phyloP scores from a whole-genome alignment of 2,797 vertebrate species.

The Anomalospiza imberbis region DNA sequence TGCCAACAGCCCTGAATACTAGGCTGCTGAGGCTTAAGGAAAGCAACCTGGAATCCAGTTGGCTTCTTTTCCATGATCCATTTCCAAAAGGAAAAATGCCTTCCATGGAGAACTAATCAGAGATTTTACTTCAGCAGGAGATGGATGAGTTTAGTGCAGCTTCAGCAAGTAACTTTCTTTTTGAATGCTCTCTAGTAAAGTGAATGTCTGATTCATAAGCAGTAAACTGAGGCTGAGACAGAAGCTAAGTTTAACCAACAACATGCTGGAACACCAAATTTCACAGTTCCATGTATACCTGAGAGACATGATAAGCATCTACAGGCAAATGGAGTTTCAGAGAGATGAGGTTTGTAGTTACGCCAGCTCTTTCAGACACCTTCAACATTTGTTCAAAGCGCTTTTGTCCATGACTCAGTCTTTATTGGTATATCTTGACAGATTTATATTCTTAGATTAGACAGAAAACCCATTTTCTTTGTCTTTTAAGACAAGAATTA shows the following conservation, averaged over 20 bases:
- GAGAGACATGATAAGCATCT: neutral
- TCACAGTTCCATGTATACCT: neutral
- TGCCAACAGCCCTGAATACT: neutral
- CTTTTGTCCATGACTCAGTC: neutral
- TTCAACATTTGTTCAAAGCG: neutral
- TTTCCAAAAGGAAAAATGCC: neutral
- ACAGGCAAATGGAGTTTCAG: neutral
- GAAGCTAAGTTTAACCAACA: neutral
- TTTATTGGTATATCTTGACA: neutral
- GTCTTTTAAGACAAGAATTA: neutral
- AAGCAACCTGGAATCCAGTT: neutral
- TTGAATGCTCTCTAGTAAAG: neutral
- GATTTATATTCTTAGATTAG: neutral
- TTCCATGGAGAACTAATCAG: neutral
- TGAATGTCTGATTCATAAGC: neutral
- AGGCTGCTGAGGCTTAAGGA: neutral
- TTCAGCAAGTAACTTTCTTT: neutral
- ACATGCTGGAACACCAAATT: neutral
- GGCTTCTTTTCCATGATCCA: neutral
- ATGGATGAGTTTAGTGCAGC: neutral
- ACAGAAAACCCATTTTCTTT: neutral
- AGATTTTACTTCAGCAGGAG: neutral
- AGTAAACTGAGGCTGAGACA: neutral
- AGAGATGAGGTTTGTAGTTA: neutral
- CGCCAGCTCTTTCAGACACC: neutral